A percentile compares a stretch with the other conserved stretches of the same genome.
Evolutionary conservation across 2,888 invertebrate species (phyloP).

Genomic region (Amphipoea lucens): DNA sequence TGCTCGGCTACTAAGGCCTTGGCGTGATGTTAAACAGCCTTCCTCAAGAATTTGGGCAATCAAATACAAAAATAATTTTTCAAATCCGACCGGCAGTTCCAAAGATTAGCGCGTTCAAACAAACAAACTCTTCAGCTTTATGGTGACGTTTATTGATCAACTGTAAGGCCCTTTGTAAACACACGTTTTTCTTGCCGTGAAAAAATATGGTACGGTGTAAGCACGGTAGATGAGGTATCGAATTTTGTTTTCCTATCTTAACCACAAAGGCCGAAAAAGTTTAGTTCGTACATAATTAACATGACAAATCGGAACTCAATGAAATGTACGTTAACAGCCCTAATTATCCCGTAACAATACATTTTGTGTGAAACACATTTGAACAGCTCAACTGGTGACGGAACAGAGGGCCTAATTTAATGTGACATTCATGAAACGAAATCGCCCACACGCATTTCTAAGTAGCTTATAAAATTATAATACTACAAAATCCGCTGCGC

Average conservation of each 20-base stretch:
- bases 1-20: background rate
- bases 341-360: constrained; percentile 6
- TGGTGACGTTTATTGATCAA: background rate
- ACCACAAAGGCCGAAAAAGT: background rate
- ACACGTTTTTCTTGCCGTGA: background rate
- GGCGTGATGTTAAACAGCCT: background rate
- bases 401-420: constrained; percentile 47
- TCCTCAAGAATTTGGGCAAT: background rate
- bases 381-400: constrained; percentile 20
- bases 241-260: background rate
- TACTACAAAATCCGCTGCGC: constrained; percentile 74
- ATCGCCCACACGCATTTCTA: constrained; percentile 53
- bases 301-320: background rate
- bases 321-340: background rate
- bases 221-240: background rate
- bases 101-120: background rate
- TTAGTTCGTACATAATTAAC: background rate
- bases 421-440: constrained; percentile 38
- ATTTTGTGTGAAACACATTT: constrained; percentile 10
- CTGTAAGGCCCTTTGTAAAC: background rate
- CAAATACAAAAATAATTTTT: background rate
- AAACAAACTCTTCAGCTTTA: background rate
- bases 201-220: background rate
- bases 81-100: background rate
- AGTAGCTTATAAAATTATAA: constrained; percentile 79